A percentile compares a stretch with the other conserved stretches of the same genome.
These are phyloP conservation scores for Calidris pugnax DNA, from an alignment of 2,113 vertebrate genomes.

Conservation along the genomic window DNA sequence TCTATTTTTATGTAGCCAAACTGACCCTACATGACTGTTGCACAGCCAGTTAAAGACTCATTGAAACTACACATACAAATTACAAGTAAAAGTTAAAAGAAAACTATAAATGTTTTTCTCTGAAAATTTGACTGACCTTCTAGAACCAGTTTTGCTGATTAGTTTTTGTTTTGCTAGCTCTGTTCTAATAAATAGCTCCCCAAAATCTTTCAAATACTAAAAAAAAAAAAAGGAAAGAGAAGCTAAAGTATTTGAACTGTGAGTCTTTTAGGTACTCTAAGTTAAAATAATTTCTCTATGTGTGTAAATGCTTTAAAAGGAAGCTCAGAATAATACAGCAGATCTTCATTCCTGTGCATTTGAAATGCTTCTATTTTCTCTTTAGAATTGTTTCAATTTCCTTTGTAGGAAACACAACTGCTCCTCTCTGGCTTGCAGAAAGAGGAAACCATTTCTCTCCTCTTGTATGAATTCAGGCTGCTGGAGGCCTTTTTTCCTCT, in stretches of 20 bases:
- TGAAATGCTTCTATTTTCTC: neutral
- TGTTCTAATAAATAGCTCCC: neutral
- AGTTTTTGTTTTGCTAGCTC: neutral
- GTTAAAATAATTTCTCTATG: neutral
- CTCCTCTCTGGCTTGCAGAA: neutral
- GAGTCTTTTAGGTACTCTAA: neutral
- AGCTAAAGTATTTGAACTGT: neutral
- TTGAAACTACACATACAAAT: neutral
- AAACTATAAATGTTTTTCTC: neutral
- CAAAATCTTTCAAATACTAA: neutral
- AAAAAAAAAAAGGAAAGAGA: neutral
- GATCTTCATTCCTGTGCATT: neutral
- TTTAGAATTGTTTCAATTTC: neutral
- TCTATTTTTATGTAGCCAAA: neutral
- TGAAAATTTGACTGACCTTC: neutral
- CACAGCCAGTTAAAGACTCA: neutral
- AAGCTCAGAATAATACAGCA: neutral
- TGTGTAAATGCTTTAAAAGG: neutral
- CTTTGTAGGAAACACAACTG: neutral
- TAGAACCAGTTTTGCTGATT: neutral
- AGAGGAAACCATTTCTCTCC: neutral
- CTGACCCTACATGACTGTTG: neutral
- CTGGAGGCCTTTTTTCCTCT: neutral
- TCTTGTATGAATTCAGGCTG: neutral
- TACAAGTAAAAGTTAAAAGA: neutral